Percentiles rank a stretch among this genome's conserved stretches.
These are phyloP conservation scores for Melanargia galathea DNA, from an alignment of 2,888 invertebrate genomes.

Conservation along the genomic window DNA sequence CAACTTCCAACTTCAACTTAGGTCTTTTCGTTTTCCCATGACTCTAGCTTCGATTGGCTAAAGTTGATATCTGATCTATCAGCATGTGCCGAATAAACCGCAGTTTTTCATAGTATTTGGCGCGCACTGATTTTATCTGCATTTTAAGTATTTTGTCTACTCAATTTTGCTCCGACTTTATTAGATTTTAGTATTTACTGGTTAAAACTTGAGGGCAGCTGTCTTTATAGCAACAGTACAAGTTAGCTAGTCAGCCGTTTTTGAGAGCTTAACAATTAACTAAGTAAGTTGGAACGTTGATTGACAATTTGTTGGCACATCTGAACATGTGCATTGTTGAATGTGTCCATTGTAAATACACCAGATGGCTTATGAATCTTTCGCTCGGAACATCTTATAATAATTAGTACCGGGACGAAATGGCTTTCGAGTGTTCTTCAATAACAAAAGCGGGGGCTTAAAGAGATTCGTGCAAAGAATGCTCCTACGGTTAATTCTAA, in stretches of 20 bases:
- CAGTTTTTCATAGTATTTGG: neutral
- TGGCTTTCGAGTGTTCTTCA: conserved; percentile 70
- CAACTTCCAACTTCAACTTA: neutral
- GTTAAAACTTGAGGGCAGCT: neutral
- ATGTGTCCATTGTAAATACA: conserved; percentile 62
- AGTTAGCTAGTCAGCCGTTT: neutral
- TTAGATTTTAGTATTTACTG: too few species aligned
- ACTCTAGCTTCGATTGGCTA: neutral
- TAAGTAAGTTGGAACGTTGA: neutral
- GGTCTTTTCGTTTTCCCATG: neutral
- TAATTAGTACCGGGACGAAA: conserved; percentile 72
- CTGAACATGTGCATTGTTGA: conserved; percentile 48
- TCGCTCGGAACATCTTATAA: conserved; percentile 59
- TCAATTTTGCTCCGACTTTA: too few species aligned
- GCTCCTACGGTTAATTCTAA: conserved; percentile 63
- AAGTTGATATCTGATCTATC: too few species aligned
- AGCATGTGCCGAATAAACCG: too few species aligned
- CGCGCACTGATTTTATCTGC: neutral
- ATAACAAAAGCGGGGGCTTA: conserved; percentile 72
- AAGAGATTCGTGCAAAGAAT: conserved; percentile 56
- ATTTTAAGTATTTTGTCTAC: too few species aligned
- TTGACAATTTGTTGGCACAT: neutral
- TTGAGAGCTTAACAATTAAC: neutral
- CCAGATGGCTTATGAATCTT: conserved; percentile 61
- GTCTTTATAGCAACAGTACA: neutral